phyloP scores from a whole-genome alignment of 2,797 vertebrate species.

The Sebastes matsubarae region DNA sequence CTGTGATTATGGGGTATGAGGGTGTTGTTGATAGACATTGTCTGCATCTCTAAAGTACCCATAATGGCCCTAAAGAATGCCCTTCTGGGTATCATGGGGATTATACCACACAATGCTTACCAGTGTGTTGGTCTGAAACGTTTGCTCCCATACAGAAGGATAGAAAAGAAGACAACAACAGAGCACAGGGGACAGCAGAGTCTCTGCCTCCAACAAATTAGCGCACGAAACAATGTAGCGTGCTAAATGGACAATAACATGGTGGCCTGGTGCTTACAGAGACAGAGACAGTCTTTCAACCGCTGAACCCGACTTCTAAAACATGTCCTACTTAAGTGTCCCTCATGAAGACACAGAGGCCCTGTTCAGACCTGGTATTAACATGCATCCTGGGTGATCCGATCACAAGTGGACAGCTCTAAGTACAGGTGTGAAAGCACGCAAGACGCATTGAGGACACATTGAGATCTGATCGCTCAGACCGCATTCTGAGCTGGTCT shows the following conservation, averaged over 20 bases:
- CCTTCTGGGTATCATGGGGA: constrained; percentile 16
- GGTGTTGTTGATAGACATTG: constrained; percentile 25
- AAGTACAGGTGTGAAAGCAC: no score
- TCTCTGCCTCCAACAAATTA: constrained; percentile 9
- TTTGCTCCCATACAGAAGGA: background rate
- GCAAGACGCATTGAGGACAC: no score
- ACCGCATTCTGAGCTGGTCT: no score
- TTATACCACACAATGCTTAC: constrained; percentile 7
- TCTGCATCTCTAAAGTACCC: constrained; percentile 17
- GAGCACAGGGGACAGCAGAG: background rate
- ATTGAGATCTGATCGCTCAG: no score
- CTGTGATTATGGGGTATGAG: constrained; percentile 18
- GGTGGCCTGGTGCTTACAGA: background rate
- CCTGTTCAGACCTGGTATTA: no score
- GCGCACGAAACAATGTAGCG: background rate
- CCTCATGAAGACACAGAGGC: background rate
- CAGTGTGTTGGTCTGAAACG: constrained; percentile 10
- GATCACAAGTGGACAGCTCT: no score
- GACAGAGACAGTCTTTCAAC: background rate
- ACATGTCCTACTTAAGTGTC: background rate
- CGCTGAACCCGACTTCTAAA: background rate
- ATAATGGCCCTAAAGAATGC: constrained; percentile 40
- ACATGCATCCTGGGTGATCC: background rate
- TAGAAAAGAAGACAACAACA: constrained; percentile 13
- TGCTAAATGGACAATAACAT: constrained; percentile 7